Conservation (phyloP, 2,797 vertebrate species). For the Staurois parvus region DNA sequence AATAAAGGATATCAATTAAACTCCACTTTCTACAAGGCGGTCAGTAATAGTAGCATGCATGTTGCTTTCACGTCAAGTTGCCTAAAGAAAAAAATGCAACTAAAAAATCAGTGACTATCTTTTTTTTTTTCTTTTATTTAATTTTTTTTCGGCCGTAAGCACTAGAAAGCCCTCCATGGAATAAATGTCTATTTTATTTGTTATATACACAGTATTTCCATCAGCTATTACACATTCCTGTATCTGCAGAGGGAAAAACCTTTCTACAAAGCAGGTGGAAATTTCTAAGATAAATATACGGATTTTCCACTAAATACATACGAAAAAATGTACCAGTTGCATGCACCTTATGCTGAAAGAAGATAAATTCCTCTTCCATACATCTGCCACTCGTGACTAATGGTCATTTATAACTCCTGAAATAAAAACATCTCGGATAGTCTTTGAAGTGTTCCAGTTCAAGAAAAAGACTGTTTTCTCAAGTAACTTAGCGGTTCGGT, state of each 20-base stretch:
- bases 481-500: conserved; percentile 12
- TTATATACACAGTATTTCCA: not conserved
- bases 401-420: conserved; percentile 39
- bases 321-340: not conserved
- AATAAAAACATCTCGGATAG: conserved; percentile 25
- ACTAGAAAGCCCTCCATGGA: not conserved
- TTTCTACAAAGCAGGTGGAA: conserved; percentile 3
- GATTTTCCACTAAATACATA: not conserved
- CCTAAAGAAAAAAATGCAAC: no score
- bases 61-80: no score
- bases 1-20: no score
- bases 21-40: no score
- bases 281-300: not conserved
- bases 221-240: not conserved
- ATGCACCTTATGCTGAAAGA: not conserved
- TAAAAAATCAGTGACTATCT: no score
- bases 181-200: conserved; percentile 1
- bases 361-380: conserved; percentile 22
- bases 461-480: conserved; percentile 32
- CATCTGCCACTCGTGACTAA: conserved; percentile 30
- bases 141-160: no score
- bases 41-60: no score
- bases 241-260: not conserved
- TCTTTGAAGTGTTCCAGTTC: conserved; percentile 39
- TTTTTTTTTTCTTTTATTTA: no score